Conservation (phyloP, 2,797 vertebrate genomes). For the Leptodactylus fallax region DNA sequence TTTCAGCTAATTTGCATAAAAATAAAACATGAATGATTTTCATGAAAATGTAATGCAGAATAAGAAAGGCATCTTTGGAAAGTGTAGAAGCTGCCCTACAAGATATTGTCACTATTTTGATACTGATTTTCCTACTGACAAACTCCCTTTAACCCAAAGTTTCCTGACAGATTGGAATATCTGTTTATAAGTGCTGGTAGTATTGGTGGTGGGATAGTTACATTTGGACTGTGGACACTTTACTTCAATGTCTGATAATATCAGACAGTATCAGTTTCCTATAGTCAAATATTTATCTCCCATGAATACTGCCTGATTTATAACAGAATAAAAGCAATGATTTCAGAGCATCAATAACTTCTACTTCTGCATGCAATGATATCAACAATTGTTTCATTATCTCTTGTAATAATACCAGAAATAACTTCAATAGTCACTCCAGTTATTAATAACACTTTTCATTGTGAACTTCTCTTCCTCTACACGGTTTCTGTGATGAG, state of each 20-base stretch:
- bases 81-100: too few relatives aligned
- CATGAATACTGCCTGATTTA: background rate
- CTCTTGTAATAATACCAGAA: constrained; percentile 42
- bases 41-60: too few relatives aligned
- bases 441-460: constrained; percentile 41
- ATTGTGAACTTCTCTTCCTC: constrained; percentile 10
- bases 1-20: too few relatives aligned
- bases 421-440: constrained; percentile 10
- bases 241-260: background rate
- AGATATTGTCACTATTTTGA: too few relatives aligned
- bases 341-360: background rate
- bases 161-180: too few relatives aligned
- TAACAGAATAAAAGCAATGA: background rate
- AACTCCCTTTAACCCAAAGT: too few relatives aligned
- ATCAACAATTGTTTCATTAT: constrained; percentile 40
- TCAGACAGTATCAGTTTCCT: background rate
- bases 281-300: background rate
- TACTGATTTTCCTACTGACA: too few relatives aligned
- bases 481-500: constrained; percentile 36
- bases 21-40: too few relatives aligned
- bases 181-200: too few relatives aligned
- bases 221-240: background rate
- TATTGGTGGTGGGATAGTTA: too few relatives aligned
- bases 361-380: background rate
- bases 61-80: too few relatives aligned